Conservation (phyloP, 2,797 vertebrate species). For the Tangara arthus region DNA sequence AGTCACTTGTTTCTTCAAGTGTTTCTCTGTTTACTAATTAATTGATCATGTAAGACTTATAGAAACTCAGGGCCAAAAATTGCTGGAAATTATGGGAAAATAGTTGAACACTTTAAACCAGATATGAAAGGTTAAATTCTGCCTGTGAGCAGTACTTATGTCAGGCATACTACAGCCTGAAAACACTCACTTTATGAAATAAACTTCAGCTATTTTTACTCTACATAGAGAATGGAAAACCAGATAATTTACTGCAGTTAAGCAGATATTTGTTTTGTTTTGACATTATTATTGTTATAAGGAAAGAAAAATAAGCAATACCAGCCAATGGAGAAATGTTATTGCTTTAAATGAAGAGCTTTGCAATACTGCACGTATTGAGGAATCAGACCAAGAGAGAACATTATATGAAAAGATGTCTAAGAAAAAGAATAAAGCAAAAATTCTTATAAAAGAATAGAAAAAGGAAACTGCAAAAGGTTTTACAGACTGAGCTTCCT, state of each 20-base stretch:
- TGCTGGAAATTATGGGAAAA: background rate
- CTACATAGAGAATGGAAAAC: background rate
- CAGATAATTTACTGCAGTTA: background rate
- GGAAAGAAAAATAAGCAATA: background rate
- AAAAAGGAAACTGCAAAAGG: background rate
- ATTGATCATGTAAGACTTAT: background rate
- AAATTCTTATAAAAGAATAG: background rate
- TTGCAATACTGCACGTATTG: background rate
- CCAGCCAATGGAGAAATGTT: background rate
- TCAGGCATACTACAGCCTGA: background rate
- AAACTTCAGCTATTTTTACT: constrained; percentile 37
- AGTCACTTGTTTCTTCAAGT: background rate
- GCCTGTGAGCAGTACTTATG: background rate
- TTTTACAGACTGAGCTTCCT: background rate
- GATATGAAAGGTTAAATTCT: background rate
- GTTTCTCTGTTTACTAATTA: background rate
- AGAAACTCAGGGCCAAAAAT: background rate
- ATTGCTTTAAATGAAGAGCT: background rate
- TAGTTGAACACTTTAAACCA: background rate
- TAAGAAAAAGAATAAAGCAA: background rate
- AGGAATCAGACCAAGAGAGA: background rate
- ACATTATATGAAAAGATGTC: background rate
- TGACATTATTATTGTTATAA: background rate
- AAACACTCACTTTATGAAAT: constrained; percentile 4
- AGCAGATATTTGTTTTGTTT: constrained; percentile 15